Base-by-base conservation (phyloP, 2,797 vertebrate genomes). In the Parauchenoglanis punctatus region DNA sequence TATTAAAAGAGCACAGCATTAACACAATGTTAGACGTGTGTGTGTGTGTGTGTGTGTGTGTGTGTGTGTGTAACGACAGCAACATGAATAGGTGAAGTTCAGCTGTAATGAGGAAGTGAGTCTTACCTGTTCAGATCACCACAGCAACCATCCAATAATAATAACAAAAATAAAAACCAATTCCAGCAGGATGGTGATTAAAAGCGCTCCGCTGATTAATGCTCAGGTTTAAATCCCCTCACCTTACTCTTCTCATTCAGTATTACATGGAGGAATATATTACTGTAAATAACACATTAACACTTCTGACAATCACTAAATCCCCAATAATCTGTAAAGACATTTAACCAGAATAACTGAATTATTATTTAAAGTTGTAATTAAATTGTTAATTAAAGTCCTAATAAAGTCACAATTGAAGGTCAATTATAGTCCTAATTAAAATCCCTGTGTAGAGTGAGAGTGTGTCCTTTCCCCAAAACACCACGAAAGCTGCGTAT, bases 381-480 rank as follows among this genome's bases (percentile, higher is more conserved):
- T 63, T 65, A 61, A 72, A 40, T 52, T 54, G 8, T 59, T 35
- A 35, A 81, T 68, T 49, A 23, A 31, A 23, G 7, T 83, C 54
- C 91, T 86, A 87, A 91, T 70, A 25, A 31, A 67, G 52, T 52
- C 31, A 5, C 88, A 85, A 86, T 87, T 89, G 75, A 82, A 85
- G 88, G 18, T 13, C n/a, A 35, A 23, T 78, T 73, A 56, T 46
- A 78, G 40, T 78, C 78, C 81, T 59, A 73, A 80, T 73, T 59
- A 77, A 17, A 31, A 17, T 80, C 77, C 77, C 54, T 40, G 77
- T 31, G 49, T 4, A 28, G 5, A 77, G 52, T 0, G 4, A 58
- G 54, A 20, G 56, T 1, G 17, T 35, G 25, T 52, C 72, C 72
- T 52, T 49, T n/a, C 23, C 23, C 52, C 76, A 78, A 56, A 58